Conservation (phyloP, 2,888 invertebrate genomes). For the Drosophila neotestacea region DNA sequence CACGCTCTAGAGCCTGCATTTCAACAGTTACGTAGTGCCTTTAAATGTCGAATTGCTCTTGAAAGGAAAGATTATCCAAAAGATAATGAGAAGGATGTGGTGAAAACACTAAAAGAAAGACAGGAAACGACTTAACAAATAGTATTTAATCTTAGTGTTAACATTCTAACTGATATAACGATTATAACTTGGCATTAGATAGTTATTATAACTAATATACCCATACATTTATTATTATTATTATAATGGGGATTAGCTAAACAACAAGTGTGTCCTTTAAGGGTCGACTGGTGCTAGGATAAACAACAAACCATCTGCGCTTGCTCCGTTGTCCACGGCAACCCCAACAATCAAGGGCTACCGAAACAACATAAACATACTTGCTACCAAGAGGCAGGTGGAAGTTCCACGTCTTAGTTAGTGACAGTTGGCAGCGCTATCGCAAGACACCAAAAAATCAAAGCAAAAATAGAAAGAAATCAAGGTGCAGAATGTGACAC, state of each 20-base stretch:
- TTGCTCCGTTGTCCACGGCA: slow-evolving; percentile 70
- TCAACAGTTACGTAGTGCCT: not conserved
- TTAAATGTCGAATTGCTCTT: not conserved
- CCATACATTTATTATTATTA: no score
- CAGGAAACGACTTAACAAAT: not conserved
- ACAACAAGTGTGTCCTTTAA: slow-evolving; percentile 46
- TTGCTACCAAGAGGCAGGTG: slow-evolving; percentile 30
- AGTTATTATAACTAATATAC: no score
- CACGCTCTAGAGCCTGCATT: not conserved
- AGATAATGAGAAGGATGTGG: not conserved
- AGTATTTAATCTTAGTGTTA: not conserved
- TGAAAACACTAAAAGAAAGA: not conserved
- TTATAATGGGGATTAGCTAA: not conserved
- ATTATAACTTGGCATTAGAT: not conserved
- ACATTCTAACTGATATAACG: not conserved
- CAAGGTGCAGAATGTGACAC: slow-evolving; percentile 30
- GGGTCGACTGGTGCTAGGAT: slow-evolving; percentile 12
- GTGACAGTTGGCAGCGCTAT: slow-evolving; percentile 41
- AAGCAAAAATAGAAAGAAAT: slow-evolving; percentile 10
- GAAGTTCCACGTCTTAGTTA: slow-evolving; percentile 19
- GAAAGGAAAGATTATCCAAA: not conserved
- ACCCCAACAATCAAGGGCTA: slow-evolving; percentile 39
- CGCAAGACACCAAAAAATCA: slow-evolving; percentile 49
- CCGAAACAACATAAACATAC: slow-evolving; percentile 45
- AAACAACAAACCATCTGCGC: slow-evolving; percentile 68